Evolutionary conservation across 2,113 vertebrate species (phyloP), one percentile per base, ranked within the genome.

Genomic region (Chaenogobius annularis): DNA sequence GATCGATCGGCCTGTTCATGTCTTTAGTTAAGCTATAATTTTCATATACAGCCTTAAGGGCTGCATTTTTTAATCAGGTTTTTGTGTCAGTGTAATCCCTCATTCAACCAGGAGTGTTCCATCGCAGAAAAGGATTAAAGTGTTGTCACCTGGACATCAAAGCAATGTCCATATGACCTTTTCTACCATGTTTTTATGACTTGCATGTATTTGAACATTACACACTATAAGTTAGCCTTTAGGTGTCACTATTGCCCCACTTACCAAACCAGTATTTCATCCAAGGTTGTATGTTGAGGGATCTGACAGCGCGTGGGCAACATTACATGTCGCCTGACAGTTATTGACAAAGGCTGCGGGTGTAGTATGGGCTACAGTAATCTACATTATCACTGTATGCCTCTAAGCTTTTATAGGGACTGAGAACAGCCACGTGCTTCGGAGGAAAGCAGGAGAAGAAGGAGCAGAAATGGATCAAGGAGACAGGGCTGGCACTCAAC

Each of bases 201-300:
- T 22, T 31, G 26, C 26, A 3, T 55, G 54, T 62, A 78, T 74
- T 69, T 77, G 54, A 3, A 64, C 13, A 9, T 17, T 26, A 75
- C 23, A 72, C 46, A 1, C 77, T 64, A 43, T 9, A 20, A 10
- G 1, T 44, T 47, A 0, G 31, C 88, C 92, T 5, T n/a, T 88
- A 91, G 92, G 85, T 89, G 93, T 66, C 91, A 92, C 90, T 94
- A 85, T 93, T 90, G 89, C 72, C 81, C 83, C 84, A 75, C 17
- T 44, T 35, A 77, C 74, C 31, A 54, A 15, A 37, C 11, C n/a
- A 13, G 66, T 7, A 40, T 20, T 48, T 63, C 20, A 52, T 54
- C 37, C 56, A 52, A 68, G 59, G 69, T 68, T 73, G 59, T 23
- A 69, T 77, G 73, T 72, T 54, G 54, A 80, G 66, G 66, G 79